A percentile compares a stretch with the other conserved stretches of the same genome.
phyloP scores from a whole-genome alignment of 2,797 vertebrate genomes.

The Enteromius radiatus region DNA sequence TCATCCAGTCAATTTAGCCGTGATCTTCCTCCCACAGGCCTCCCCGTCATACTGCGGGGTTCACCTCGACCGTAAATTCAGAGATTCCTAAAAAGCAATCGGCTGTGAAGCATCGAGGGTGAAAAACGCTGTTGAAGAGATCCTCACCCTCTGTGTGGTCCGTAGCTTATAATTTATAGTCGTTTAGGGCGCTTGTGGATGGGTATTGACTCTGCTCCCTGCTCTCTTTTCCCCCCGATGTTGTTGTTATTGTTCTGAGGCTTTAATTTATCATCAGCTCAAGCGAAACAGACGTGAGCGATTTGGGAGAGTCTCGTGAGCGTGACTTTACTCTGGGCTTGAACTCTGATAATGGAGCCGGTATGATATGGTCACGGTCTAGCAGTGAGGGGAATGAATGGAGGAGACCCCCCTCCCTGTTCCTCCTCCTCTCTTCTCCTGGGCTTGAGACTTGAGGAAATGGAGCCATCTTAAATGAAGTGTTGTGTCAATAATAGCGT shows the following conservation, averaged over 20 bases:
- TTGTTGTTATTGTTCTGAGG: conserved; percentile 60
- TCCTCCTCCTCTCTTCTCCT: conserved; percentile 1
- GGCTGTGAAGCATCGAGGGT: conserved; percentile 52
- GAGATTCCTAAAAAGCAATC: conserved; percentile 58
- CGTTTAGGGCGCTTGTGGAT: conserved; percentile 50
- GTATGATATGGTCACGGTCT: conserved; percentile 54
- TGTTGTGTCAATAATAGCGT: conserved; percentile 25
- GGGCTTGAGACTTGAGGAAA: conserved; percentile 19
- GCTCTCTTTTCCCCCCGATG: conserved; percentile 40
- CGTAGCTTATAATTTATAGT: conserved; percentile 58
- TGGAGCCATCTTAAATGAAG: conserved; percentile 12
- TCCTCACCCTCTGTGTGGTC: conserved; percentile 55
- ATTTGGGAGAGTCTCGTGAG: conserved; percentile 44
- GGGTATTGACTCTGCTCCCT: conserved; percentile 56
- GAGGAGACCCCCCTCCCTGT: conserved; percentile 22
- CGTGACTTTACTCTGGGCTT: conserved; percentile 50
- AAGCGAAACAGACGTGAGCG: conserved; percentile 53
- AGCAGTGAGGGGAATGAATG: conserved; percentile 51
- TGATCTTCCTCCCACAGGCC: conserved; percentile 33
- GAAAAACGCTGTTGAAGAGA: conserved; percentile 48
- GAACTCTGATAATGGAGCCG: conserved; percentile 60
- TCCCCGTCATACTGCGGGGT: background rate
- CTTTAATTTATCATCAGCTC: conserved; percentile 64
- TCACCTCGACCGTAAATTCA: conserved; percentile 46
- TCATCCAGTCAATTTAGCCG: conserved; percentile 56